These are phyloP conservation scores for Rousettus leschenaultii DNA, from an alignment of 2,113 vertebrate genomes.

Conservation along the genomic window DNA sequence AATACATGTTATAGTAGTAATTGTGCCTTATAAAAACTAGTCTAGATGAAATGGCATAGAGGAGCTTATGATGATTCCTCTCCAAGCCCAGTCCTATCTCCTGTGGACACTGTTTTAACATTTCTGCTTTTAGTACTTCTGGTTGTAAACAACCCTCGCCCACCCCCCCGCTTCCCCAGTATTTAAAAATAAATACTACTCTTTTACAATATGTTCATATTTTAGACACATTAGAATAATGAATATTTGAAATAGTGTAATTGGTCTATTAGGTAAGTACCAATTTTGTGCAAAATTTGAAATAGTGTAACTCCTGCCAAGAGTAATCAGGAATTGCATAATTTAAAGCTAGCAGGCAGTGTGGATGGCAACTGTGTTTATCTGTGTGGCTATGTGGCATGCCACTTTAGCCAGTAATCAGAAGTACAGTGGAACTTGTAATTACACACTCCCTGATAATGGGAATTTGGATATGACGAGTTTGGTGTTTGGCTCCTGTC, in stretches of 20 bases:
- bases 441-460: background rate
- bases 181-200: slow-evolving; percentile 22
- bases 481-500: background rate
- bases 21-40: background rate
- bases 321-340: slow-evolving; percentile 1
- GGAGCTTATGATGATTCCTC: background rate
- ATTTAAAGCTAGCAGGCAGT: background rate
- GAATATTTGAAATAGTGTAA: slow-evolving; percentile 28
- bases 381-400: background rate
- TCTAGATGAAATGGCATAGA: background rate
- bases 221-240: slow-evolving; percentile 30
- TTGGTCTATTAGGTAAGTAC: background rate
- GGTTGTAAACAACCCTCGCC: background rate
- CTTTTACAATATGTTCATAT: slow-evolving; percentile 31
- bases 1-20: background rate
- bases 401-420: background rate
- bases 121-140: slow-evolving; percentile 21
- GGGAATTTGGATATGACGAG: background rate
- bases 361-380: background rate
- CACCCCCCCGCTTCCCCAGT: background rate
- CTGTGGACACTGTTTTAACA: background rate
- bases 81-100: background rate
- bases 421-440: background rate
- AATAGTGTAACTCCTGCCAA: background rate
- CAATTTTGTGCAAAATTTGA: slow-evolving; percentile 22